These are phyloP conservation scores for Alloscopus bannaensis DNA, from an alignment of 2,888 invertebrate genomes.

Conservation along the genomic window DNA sequence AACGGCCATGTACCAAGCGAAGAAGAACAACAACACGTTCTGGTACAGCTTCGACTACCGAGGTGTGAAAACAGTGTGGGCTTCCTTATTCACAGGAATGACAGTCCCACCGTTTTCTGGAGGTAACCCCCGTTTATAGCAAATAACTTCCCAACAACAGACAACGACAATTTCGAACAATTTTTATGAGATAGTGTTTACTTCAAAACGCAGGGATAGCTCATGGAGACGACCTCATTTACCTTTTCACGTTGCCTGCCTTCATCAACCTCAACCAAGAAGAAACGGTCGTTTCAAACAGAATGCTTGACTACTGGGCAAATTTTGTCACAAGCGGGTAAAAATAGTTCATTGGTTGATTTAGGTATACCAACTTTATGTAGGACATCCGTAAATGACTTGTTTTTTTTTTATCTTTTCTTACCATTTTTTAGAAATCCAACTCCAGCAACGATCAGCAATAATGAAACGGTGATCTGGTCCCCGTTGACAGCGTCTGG, in stretches of 20 bases:
- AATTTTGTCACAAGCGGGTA: slow-evolving; percentile 75
- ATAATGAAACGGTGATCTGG: too few relatives aligned
- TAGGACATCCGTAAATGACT: too few relatives aligned
- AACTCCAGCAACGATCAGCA: neutral
- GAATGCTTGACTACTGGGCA: slow-evolving; percentile 77
- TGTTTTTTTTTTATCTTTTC: neutral
- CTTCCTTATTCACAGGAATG: slow-evolving; percentile 70
- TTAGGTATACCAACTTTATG: too few relatives aligned
- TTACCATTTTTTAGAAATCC: neutral
- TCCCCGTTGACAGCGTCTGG: neutral
- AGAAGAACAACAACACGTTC: slow-evolving; percentile 75
- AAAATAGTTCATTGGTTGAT: too few relatives aligned
- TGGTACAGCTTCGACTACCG: slow-evolving; percentile 78
- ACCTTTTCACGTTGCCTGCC: slow-evolving; percentile 76
- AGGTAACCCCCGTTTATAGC: slow-evolving; percentile 19
- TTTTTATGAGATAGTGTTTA: neutral
- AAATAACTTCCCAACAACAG: neutral
- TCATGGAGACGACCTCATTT: slow-evolving; percentile 80
- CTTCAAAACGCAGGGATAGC: slow-evolving; percentile 77
- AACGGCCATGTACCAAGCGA: slow-evolving; percentile 75
- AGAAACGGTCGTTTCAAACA: slow-evolving; percentile 76
- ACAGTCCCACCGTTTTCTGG: slow-evolving; percentile 58
- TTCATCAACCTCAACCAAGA: slow-evolving; percentile 62
- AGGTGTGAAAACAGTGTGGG: slow-evolving; percentile 74
- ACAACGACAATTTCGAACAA: neutral